Evolutionary conservation across 2,113 vertebrate genomes (phyloP), one percentile per base, ranked within the genome.

Genomic region (Tachysurus vachellii): DNA sequence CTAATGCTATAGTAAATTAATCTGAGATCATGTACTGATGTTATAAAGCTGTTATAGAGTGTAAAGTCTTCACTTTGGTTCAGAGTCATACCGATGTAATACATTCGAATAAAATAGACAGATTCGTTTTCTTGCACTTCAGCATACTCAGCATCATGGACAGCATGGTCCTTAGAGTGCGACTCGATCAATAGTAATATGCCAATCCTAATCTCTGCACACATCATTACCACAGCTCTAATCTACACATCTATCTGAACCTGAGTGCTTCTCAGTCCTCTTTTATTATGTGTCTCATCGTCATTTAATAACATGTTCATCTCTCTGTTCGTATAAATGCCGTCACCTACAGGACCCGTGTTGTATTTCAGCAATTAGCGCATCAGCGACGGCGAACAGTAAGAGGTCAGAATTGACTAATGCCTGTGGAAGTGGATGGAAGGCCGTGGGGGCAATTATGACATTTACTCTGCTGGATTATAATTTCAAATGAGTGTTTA

Each of bases 401-500:
- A 86, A 94, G 92, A 94, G 93, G 92, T 93, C 92, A 81, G 91
- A 93, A 94, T 94, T 92, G 94, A 95, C 91, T 87, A 80, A 85
- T 93, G 92, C 92, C 93, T 91, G 87, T 92, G 91, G 90, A 92
- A 93, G 94, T 93, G 93, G 91, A 91, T 91, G 83, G 85, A 89
- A 90, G 92, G 92, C 94, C 94, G 94, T 91, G 80, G 92, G 94
- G 93, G 94, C 94, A 93, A 95, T 95, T 96, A 96, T 95, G 94
- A 96, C 95, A 95, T 95, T 95, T 95, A 95, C 94, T 93, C 91
- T 91, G 87, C 91, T 86, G 93, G 95, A 95, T 96, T 95, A 95
- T 95, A 95, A 95, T 96, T 96, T 95, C 94, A 95, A 95, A 95
- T 95, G 93, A 93, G 93, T 95, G 93, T 94, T 95, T 95, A 93